Evolutionary conservation across 2,113 vertebrate genomes (phyloP), one percentile per base, ranked within the genome.

Genomic region (Muntiacus muntjak): DNA sequence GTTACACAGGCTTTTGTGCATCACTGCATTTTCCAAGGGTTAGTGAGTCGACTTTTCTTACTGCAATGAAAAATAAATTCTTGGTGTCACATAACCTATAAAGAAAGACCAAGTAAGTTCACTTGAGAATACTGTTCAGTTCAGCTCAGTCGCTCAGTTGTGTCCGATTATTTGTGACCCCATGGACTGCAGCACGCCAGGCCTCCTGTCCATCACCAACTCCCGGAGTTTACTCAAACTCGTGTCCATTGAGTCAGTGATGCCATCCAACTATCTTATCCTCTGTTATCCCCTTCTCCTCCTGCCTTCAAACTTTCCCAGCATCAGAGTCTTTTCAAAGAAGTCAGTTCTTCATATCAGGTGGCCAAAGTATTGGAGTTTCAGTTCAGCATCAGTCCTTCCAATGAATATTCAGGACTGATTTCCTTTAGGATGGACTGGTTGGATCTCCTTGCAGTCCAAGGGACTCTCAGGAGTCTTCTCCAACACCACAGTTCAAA

Each of bases 41-140:
- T 81, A 87, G 14, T 87, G 62, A 92, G 79, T 57, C 52, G 45
- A 28, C 45, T 26, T 94, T 87, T 89, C 62, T 91, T 54, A 62
- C 33, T 76, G 1, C n/a, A 36, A 36, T 3, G 6, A 19, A 85
- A 89, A 79, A 88, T 33, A 81, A 62, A 86, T 40, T 91, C 28
- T 92, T 26, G 40, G 25, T 96, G 50, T 81, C 93, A 89, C 12
- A n/a, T 67, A 54, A 78, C 19, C 9, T n/a, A 1, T 10, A 87
- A 52, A 60, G 26, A 92, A 87, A 89, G 43, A 91, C 30, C 45
- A 94, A 86, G 5, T 92, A 54, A 78, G 28, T 86, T 89, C 26
- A 82, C 25, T 40, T 82, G 50, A 90, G 36, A 90, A 79, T 50
- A 76, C 67, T 88, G 7, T 67, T 67, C 33, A 21, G 33, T 67